phyloP scores from a whole-genome alignment of 2,797 vertebrate genomes.

The Bovichtus variegatus region DNA sequence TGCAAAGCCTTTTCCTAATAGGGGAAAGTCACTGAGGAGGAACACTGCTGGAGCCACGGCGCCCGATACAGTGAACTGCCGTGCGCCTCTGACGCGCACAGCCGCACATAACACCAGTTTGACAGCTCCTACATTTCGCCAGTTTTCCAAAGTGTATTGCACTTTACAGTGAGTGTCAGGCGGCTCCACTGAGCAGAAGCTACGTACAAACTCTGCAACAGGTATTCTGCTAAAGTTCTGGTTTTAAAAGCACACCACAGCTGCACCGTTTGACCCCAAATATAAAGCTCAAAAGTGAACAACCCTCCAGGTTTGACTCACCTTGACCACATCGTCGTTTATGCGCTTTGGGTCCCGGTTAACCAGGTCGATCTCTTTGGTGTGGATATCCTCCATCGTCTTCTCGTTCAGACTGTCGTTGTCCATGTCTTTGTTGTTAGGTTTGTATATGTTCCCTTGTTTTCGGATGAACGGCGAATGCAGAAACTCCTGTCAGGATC shows the following conservation, averaged over 20 bases:
- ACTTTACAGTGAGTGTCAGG: not conserved
- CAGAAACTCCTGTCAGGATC: slow-evolving; percentile 88
- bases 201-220: slow-evolving; percentile 13
- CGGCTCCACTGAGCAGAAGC: not conserved
- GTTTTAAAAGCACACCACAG: not conserved
- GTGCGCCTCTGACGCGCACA: slow-evolving; percentile 50
- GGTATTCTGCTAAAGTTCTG: not conserved
- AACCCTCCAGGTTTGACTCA: slow-evolving; percentile 74
- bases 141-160: not conserved
- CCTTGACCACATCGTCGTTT: slow-evolving; percentile 97
- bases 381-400: slow-evolving; percentile 91
- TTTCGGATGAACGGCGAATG: slow-evolving; percentile 94
- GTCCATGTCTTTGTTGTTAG: slow-evolving; percentile 98
- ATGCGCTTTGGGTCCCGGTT: slow-evolving; percentile 95
- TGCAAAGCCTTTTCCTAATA: slow-evolving; percentile 50
- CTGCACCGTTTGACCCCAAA: not conserved
- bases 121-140: slow-evolving; percentile 12
- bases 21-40: slow-evolving; percentile 44
- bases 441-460: slow-evolving; percentile 99
- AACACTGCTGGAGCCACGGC: not conserved
- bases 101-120: not conserved
- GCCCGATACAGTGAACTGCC: slow-evolving; percentile 6
- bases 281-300: not conserved
- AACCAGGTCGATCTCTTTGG: slow-evolving; percentile 98
- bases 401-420: slow-evolving; percentile 94